Conservation (phyloP, 2,113 vertebrate genomes). For the Siniperca knerii region DNA sequence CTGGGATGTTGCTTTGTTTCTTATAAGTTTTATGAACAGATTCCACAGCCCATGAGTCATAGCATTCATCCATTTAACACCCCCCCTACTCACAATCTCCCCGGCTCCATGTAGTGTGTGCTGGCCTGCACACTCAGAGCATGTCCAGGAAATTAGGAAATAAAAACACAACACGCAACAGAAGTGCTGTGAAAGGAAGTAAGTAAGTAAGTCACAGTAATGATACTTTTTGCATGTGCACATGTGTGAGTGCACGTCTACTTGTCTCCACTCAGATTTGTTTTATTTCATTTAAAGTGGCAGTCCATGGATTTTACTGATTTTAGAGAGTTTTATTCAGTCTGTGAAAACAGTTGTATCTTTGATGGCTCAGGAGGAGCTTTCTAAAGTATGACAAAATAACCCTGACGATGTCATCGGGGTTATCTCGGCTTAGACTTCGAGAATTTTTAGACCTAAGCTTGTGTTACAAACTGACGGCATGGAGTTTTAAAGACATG, state of each 20-base stretch:
- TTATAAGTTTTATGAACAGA: slow-evolving; percentile 53
- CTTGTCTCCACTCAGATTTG: background rate
- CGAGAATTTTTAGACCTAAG: background rate
- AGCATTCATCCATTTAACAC: slow-evolving; percentile 44
- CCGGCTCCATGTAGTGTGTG: background rate
- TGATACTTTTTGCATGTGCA: background rate
- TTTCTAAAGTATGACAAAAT: background rate
- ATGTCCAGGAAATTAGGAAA: background rate
- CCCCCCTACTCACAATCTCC: background rate
- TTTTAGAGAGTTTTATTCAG: background rate
- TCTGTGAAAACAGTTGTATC: background rate
- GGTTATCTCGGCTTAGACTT: background rate
- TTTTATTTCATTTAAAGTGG: background rate
- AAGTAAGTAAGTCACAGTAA: slow-evolving; percentile 40
- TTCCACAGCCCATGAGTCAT: slow-evolving; percentile 66
- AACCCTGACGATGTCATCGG: background rate
- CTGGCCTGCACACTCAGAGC: slow-evolving; percentile 19
- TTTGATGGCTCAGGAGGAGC: background rate
- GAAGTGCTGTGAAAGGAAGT: slow-evolving; percentile 25
- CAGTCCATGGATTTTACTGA: background rate
- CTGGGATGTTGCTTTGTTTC: slow-evolving; percentile 37
- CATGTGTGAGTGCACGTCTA: background rate
- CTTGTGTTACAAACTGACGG: slow-evolving; percentile 4
- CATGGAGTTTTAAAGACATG: background rate
- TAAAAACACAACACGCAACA: background rate